Percentiles rank a stretch among this genome's conserved stretches.
These are phyloP conservation scores for Tenthredo distinguenda DNA, from an alignment of 2,888 invertebrate species.

Conservation along the genomic window DNA sequence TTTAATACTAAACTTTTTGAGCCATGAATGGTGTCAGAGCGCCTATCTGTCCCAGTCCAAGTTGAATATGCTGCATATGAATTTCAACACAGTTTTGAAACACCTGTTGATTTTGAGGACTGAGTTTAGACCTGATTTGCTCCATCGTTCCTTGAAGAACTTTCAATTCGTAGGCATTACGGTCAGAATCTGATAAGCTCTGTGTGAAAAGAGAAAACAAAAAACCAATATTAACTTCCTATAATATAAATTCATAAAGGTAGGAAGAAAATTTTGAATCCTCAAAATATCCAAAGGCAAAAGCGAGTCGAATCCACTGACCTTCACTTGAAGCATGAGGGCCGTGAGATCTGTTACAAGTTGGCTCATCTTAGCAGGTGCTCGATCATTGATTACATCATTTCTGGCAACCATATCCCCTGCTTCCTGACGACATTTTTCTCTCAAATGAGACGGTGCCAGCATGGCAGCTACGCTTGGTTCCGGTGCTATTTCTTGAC, in stretches of 20 bases:
- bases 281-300: not conserved
- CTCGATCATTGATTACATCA: constrained; percentile 81
- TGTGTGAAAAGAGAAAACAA: constrained; percentile 63
- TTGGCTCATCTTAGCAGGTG: constrained; percentile 84
- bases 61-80: constrained; percentile 93
- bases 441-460: constrained; percentile 92
- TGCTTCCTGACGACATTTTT: constrained; percentile 93
- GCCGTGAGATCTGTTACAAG: constrained; percentile 94
- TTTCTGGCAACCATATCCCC: constrained; percentile 88
- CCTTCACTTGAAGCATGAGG: constrained; percentile 92
- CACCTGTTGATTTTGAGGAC: constrained; percentile 86
- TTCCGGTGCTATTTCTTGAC: constrained; percentile 93
- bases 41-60: constrained; percentile 81
- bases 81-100: constrained; percentile 95
- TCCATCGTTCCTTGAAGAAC: constrained; percentile 95
- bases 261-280: constrained; percentile 17
- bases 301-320: constrained; percentile 62
- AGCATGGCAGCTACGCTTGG: constrained; percentile 92
- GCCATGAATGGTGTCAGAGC: constrained; percentile 75
- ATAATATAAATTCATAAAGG: constrained; percentile 9
- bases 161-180: constrained; percentile 94
- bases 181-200: constrained; percentile 88
- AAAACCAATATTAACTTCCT: not conserved
- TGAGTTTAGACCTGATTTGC: constrained; percentile 90
- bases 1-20: constrained; percentile 70